A percentile compares a stretch with the other conserved stretches of the same genome.
Evolutionary conservation across 2,888 invertebrate species (phyloP).

Genomic region (Hydroisotoma schaefferi): DNA sequence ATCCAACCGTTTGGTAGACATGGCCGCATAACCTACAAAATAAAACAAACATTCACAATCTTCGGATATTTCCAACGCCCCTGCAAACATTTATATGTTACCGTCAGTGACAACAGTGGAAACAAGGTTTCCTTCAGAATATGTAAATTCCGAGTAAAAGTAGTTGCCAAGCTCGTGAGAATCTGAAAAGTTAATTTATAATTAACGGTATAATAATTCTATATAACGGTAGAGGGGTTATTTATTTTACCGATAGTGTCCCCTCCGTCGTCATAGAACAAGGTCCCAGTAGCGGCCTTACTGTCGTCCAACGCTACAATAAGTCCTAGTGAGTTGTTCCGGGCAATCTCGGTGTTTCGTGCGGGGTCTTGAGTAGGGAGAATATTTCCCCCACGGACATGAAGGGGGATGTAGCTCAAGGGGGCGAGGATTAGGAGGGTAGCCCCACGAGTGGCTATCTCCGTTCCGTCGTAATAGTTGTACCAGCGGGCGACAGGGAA

Average conservation of each 20-base stretch:
- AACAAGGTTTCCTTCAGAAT: neutral
- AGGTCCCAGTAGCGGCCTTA: conserved; percentile 43
- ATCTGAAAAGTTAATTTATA: too few relatives aligned
- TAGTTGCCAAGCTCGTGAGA: conserved; percentile 20
- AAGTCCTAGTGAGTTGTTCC: conserved; percentile 50
- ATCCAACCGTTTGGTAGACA: conserved; percentile 22
- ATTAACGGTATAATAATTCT: too few relatives aligned
- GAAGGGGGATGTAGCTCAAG: conserved; percentile 47
- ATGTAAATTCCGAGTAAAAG: conserved; percentile 9
- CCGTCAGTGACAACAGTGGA: conserved; percentile 11
- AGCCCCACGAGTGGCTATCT: conserved; percentile 16
- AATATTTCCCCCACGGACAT: conserved; percentile 49
- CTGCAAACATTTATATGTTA: neutral
- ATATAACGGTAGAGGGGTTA: too few relatives aligned
- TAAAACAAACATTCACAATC: too few relatives aligned
- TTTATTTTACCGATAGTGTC: conserved; percentile 48
- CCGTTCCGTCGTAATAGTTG: conserved; percentile 49
- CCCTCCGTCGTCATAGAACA: conserved; percentile 51
- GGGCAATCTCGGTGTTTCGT: conserved; percentile 45
- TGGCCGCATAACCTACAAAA: conserved; percentile 30
- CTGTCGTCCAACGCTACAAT: conserved; percentile 49
- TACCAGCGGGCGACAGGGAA: conserved; percentile 50
- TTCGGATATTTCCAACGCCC: too few relatives aligned
- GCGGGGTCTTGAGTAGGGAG: conserved; percentile 49
- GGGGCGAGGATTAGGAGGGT: conserved; percentile 52